Conservation (phyloP, 92 coral and sea anemone species). For the Montipora capitata region DNA sequence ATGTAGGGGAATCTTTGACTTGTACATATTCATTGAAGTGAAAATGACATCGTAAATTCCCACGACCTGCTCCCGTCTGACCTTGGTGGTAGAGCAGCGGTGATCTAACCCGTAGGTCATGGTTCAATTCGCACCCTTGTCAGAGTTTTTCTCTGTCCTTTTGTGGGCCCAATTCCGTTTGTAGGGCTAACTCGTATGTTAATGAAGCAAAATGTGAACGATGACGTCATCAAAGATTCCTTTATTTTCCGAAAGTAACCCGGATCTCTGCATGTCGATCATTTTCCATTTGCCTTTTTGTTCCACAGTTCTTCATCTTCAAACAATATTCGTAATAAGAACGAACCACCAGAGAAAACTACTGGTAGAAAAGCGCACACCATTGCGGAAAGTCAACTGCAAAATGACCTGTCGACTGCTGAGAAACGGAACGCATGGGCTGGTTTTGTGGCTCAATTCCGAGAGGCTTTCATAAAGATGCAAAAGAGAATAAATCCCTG, state of each 20-base stretch:
- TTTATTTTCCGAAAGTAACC: neutral
- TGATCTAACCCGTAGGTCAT: too few species aligned
- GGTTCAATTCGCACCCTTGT: too few species aligned
- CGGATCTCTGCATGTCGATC: neutral
- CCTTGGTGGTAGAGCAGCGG: too few species aligned
- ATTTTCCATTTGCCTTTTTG: neutral
- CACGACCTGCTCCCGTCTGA: too few species aligned
- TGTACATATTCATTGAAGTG: too few species aligned
- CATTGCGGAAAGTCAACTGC: neutral
- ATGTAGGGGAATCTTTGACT: too few species aligned
- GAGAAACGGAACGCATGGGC: neutral
- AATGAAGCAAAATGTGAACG: too few species aligned
- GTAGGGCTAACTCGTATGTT: too few species aligned
- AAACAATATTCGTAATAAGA: constrained; percentile 34
- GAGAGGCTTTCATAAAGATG: neutral
- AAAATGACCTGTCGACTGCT: neutral
- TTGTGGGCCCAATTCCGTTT: too few species aligned
- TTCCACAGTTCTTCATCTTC: constrained; percentile 55
- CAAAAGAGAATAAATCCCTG: constrained; percentile 6
- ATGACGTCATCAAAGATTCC: too few species aligned
- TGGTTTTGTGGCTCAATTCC: neutral
- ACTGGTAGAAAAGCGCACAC: constrained; percentile 15
- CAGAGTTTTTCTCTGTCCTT: too few species aligned
- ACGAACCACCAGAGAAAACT: constrained; percentile 47
- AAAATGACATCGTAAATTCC: too few species aligned